Percentiles rank a stretch among this genome's conserved stretches.
Conservation (phyloP, 2,113 vertebrate genomes). For the Oryzias celebensis region DNA sequence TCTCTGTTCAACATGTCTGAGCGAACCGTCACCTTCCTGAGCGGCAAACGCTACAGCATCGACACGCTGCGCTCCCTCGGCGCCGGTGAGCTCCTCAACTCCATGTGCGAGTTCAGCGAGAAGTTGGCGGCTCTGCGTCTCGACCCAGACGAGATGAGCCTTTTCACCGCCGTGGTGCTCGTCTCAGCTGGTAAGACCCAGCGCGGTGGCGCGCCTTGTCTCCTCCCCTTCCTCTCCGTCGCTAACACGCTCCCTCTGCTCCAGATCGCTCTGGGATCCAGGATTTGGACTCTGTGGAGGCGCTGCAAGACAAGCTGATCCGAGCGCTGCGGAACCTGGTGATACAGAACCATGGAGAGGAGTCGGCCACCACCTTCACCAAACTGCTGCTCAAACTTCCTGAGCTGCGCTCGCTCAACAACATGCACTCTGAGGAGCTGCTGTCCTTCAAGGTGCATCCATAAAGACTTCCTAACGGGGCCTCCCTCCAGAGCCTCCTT, state of each 20-base stretch:
- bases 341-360: constrained; percentile 91
- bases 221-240: background rate
- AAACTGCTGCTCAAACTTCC: constrained; percentile 96
- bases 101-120: constrained; percentile 98
- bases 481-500: constrained; percentile 30
- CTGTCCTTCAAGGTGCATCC: constrained; percentile 97
- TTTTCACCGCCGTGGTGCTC: constrained; percentile 95
- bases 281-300: constrained; percentile 90
- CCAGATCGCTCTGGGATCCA: constrained; percentile 96
- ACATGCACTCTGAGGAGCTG: constrained; percentile 98
- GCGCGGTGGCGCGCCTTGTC: background rate
- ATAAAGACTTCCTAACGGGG: constrained; percentile 63
- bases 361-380: constrained; percentile 92
- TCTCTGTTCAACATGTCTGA: constrained; percentile 91
- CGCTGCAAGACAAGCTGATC: constrained; percentile 94
- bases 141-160: constrained; percentile 91
- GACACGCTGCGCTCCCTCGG: constrained; percentile 89
- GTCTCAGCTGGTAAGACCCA: constrained; percentile 91
- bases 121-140: constrained; percentile 91
- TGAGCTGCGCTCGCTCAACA: constrained; percentile 97
- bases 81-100: constrained; percentile 91
- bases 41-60: constrained; percentile 90
- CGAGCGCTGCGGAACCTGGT: constrained; percentile 91
- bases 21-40: constrained; percentile 92
- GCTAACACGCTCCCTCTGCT: background rate